Evolutionary conservation across 2,888 invertebrate genomes (phyloP).

Genomic region (Drosophila rubida): DNA sequence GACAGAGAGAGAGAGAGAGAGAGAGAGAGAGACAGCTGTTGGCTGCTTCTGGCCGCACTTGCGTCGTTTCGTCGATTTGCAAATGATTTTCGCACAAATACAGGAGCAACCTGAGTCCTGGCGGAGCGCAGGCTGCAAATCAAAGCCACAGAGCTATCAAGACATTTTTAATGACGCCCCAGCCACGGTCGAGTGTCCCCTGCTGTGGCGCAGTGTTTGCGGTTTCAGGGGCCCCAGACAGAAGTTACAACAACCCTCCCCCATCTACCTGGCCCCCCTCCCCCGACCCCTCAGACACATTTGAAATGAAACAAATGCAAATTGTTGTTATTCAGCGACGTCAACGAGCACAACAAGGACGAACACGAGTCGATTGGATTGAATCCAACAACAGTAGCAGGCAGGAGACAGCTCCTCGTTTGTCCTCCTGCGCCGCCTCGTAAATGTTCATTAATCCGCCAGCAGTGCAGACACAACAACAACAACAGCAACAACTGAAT

Average conservation of each 20-base stretch:
- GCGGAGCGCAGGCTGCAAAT: no score
- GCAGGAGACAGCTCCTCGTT: not conserved
- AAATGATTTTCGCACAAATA: not conserved
- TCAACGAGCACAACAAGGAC: slow-evolving; percentile 39
- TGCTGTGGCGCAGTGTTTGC: slow-evolving; percentile 24
- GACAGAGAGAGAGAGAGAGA: no score
- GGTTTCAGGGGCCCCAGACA: slow-evolving; percentile 42
- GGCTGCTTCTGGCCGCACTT: no score
- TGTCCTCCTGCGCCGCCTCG: slow-evolving; percentile 29
- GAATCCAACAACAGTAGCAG: slow-evolving; percentile 24
- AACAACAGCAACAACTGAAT: slow-evolving; percentile 41
- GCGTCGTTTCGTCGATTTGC: no score
- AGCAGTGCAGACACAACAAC: slow-evolving; percentile 45
- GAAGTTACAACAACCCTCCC: slow-evolving; percentile 7
- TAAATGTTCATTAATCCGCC: slow-evolving; percentile 63
- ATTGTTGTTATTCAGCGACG: slow-evolving; percentile 70
- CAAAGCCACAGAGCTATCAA: slow-evolving; percentile 74
- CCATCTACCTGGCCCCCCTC: no score
- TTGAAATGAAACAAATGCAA: slow-evolving; percentile 73
- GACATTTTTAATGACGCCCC: slow-evolving; percentile 74
- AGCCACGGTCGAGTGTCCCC: not conserved
- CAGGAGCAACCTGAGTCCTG: no score
- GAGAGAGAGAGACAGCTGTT: no score
- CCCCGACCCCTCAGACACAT: slow-evolving; percentile 8
- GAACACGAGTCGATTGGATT: slow-evolving; percentile 46